Base-by-base conservation (phyloP, 2,113 vertebrate genomes). In the Bos javanicus region DNA sequence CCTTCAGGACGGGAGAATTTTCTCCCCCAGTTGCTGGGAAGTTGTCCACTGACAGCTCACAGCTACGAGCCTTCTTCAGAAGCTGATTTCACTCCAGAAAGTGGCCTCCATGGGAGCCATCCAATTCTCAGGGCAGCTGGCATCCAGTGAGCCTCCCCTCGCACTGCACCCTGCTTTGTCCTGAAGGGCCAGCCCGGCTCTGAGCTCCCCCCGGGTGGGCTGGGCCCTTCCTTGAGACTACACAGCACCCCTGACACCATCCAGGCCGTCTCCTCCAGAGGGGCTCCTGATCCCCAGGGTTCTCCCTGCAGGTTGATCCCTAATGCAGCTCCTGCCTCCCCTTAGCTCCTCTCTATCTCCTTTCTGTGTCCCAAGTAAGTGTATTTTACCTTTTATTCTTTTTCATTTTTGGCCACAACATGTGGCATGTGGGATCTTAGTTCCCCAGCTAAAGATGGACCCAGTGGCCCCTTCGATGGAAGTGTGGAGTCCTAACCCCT, bases 161-260 rank as follows among this genome's bases (percentile, higher is more conserved):
- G 12, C 3, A 39, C 43, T 0, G 4, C 14, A 80, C 76, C 43
- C 8, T 28, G 2, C 74, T 30, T 15, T 0, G 1, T 56, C 60
- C 57, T 19, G 2, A 39, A 30, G 28, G 36, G 52, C 23, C 30
- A 9, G 13, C 56, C 67, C 8, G 4, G 28, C 16, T 33, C 30
- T 50, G 90, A 46, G 21, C 59, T 80, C 43, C 56, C 82, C 46
- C 3, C 0, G 16, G 13, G 21, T 21, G 4, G 48, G 16, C 54
- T 52, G 28, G 81, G 60, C 54, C 30, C 85, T 60, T 80, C 13
- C 2, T 12, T 33, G 67, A 50, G 36, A 54, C 33, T 7, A 9
- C 16, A 11, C 2, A 15, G 48, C n/a, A 50, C 30, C 17, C 50
- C 60, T 14, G 7, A 2, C 4, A 4, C 5, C 28, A 9, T 30